phyloP scores from a whole-genome alignment of 64 coral and sea anemone species.

The Dendronephthya gigantea region DNA sequence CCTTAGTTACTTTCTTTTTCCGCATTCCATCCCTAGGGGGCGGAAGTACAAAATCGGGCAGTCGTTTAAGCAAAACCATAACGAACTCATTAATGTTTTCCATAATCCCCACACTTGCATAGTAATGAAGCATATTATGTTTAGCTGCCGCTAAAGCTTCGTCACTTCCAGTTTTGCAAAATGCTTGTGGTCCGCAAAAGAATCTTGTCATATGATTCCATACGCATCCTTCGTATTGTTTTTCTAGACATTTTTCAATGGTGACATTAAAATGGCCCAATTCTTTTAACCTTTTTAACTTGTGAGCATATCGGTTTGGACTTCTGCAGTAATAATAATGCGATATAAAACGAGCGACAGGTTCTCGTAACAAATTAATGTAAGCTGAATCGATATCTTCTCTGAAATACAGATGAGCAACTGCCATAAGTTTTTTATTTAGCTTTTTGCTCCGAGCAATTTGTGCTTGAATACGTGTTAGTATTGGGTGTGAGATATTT shows the following conservation, averaged over 20 bases:
- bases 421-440: not conserved
- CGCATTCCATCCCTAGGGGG: not conserved
- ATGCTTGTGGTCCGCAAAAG: constrained; percentile 42
- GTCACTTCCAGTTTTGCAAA: constrained; percentile 29
- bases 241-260: constrained; percentile 47
- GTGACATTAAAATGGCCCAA: constrained; percentile 45
- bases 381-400: constrained; percentile 45
- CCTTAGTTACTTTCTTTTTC: not conserved
- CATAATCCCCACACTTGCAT: constrained; percentile 44
- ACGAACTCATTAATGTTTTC: constrained; percentile 31
- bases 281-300: constrained; percentile 27
- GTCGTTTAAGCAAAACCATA: constrained; percentile 25
- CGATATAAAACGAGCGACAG: constrained; percentile 43
- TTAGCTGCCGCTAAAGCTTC: constrained; percentile 35
- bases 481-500: not conserved
- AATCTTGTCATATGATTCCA: constrained; percentile 51
- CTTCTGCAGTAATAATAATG: constrained; percentile 47
- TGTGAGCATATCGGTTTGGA: constrained; percentile 1
- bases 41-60: constrained; percentile 33
- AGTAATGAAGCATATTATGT: constrained; percentile 27
- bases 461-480: not conserved
- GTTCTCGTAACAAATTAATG: constrained; percentile 45
- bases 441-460: not conserved
- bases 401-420: constrained; percentile 57
- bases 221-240: constrained; percentile 41